Evolutionary conservation across 53 echinoderm and acorn worm species (phyloP).

Genomic region (Paelopatides confundens): DNA sequence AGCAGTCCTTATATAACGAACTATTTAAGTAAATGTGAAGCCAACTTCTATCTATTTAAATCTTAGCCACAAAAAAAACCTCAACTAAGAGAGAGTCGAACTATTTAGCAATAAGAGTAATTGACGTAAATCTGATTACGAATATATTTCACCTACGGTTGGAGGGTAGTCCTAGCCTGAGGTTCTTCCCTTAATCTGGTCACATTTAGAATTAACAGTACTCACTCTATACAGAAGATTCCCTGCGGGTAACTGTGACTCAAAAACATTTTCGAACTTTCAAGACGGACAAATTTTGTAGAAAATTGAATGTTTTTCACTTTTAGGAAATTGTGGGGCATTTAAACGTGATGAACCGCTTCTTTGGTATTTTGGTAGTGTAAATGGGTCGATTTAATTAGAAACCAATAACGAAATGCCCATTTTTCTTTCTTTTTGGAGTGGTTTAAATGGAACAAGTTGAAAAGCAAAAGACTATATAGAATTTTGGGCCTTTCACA

Average conservation of each 20-base stretch:
- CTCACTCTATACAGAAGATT: not conserved
- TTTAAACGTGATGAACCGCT: slow-evolving; percentile 23
- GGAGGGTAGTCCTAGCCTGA: slow-evolving; percentile 21
- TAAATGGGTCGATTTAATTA: slow-evolving; percentile 21
- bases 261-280: slow-evolving; percentile 20
- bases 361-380: slow-evolving; percentile 4
- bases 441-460: no score
- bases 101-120: slow-evolving; percentile 43
- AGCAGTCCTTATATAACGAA: no score
- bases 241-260: slow-evolving; percentile 27
- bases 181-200: slow-evolving; percentile 35
- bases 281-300: slow-evolving; percentile 38
- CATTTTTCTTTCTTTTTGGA: not conserved
- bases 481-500: no score
- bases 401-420: not conserved
- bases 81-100: not conserved
- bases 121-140: slow-evolving; percentile 43
- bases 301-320: slow-evolving; percentile 46
- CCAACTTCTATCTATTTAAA: no score
- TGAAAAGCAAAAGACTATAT: no score
- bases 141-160: not conserved
- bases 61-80: no score
- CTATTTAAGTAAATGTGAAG: no score
- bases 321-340: slow-evolving; percentile 15
- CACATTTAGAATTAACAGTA: slow-evolving; percentile 17